phyloP scores from a whole-genome alignment of 2,113 vertebrate species.

The Rhagologus leucostigma region DNA sequence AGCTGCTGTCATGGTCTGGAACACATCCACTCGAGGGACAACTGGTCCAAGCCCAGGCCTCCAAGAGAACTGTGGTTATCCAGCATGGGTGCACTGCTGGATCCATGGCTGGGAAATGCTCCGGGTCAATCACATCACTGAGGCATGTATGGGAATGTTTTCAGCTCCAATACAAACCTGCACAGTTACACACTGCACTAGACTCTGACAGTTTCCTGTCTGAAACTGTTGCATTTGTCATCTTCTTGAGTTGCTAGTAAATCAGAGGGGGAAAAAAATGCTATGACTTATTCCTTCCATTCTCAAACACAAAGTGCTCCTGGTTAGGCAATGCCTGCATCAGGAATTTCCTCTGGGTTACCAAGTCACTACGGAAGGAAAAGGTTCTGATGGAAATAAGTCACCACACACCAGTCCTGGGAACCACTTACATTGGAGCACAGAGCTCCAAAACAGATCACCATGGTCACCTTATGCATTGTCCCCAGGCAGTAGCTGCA shows the following conservation, averaged over 20 bases:
- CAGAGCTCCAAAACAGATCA: neutral
- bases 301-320: neutral
- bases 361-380: neutral
- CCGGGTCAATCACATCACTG: neutral
- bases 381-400: constrained; percentile 8
- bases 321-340: neutral
- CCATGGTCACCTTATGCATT: neutral
- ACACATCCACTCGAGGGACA: neutral
- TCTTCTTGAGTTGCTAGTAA: neutral
- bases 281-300: constrained; percentile 2
- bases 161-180: neutral
- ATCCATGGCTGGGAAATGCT: neutral
- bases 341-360: constrained; percentile 13
- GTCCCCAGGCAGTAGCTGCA: neutral
- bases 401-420: neutral
- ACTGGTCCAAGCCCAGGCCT: neutral
- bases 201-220: neutral
- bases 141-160: neutral
- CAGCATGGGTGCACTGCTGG: neutral
- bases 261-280: neutral
- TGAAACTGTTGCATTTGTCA: neutral
- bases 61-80: neutral
- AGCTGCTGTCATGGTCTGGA: neutral
- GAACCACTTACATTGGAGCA: neutral
- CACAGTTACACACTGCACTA: neutral